A percentile compares a stretch with the other conserved stretches of the same genome.
phyloP scores from a whole-genome alignment of 2,113 vertebrate species.

The Xiphorhynchus elegans region DNA sequence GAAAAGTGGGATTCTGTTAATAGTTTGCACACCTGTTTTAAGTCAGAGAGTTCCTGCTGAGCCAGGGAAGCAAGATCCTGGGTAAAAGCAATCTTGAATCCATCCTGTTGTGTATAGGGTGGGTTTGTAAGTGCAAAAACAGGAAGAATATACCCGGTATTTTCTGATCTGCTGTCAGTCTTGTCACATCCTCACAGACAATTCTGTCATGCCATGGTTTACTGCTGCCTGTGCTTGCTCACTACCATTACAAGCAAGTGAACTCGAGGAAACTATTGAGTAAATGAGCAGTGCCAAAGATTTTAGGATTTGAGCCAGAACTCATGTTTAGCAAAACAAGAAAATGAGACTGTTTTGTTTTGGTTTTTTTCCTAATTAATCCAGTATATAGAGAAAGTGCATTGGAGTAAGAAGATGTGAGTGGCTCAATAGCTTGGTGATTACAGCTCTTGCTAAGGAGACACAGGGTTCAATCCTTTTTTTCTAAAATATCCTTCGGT shows the following conservation, averaged over 20 bases:
- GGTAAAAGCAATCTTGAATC: background rate
- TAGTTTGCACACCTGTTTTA: background rate
- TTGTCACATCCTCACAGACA: background rate
- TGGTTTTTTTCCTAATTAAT: background rate
- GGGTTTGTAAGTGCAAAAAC: background rate
- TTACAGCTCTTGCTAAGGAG: background rate
- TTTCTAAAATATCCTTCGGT: background rate
- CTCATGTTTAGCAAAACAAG: background rate
- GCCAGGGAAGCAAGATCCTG: background rate
- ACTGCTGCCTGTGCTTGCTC: background rate
- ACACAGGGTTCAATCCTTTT: background rate
- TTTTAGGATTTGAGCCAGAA: slow-evolving; percentile 16
- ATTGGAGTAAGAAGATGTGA: background rate
- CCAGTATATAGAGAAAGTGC: background rate
- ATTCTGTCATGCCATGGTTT: background rate
- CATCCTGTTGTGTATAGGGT: background rate
- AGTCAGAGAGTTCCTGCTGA: background rate
- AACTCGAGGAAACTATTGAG: background rate
- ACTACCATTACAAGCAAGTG: background rate
- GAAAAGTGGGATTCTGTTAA: background rate
- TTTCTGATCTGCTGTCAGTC: background rate
- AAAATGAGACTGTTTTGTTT: background rate
- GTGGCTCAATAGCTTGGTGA: background rate
- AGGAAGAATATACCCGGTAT: background rate
- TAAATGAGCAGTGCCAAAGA: background rate